Evolutionary conservation across 2,888 invertebrate genomes (phyloP).

Genomic region (Junonia oenone): DNA sequence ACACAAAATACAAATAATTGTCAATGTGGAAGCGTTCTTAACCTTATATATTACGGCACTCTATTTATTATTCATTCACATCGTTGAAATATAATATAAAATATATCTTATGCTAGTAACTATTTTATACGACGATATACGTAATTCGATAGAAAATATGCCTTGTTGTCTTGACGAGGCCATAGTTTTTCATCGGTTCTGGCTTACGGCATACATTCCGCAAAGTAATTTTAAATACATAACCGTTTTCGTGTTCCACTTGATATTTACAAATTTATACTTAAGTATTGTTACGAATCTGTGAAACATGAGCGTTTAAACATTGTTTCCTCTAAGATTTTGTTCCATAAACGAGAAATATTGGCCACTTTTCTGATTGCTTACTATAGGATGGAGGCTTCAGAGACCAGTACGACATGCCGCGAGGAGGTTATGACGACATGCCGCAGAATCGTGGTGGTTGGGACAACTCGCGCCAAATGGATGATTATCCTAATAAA

Average conservation of each 20-base stretch:
- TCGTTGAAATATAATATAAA: no score
- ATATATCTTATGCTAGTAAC: no score
- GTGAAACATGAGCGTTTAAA: neutral
- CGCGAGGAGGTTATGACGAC: constrained; percentile 68
- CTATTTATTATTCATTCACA: no score
- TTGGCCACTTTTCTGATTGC: constrained; percentile 73
- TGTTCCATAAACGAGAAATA: constrained; percentile 45
- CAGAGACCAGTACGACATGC: constrained; percentile 77
- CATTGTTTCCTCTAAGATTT: constrained; percentile 16
- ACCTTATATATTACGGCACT: no score
- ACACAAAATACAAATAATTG: no score
- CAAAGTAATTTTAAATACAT: neutral
- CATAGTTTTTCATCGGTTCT: no score
- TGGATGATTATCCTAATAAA: constrained; percentile 83
- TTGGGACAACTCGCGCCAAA: constrained; percentile 77
- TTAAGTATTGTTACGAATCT: neutral
- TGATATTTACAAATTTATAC: neutral
- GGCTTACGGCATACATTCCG: no score
- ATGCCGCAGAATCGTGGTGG: constrained; percentile 77
- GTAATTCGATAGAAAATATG: no score
- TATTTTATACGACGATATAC: no score
- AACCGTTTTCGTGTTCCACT: neutral
- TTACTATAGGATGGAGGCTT: constrained; percentile 76
- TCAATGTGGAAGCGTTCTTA: no score
- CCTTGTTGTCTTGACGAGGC: no score